phyloP scores from a whole-genome alignment of 2,888 invertebrate genomes.

The Chaetoderma sp. region DNA sequence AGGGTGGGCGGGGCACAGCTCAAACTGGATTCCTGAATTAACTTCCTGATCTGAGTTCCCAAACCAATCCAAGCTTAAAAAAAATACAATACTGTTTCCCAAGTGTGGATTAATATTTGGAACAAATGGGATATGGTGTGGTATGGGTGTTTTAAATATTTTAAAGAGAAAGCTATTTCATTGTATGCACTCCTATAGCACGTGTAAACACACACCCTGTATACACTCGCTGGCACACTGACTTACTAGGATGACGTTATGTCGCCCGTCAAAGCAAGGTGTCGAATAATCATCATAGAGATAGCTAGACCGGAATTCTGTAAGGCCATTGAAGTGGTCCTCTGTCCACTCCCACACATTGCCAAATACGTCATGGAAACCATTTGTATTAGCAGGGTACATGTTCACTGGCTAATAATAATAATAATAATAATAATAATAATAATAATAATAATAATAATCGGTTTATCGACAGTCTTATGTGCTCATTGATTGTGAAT shows the following conservation, averaged over 20 bases:
- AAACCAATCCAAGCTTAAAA: no score
- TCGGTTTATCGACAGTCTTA: not conserved
- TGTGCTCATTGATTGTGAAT: not conserved
- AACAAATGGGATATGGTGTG: no score
- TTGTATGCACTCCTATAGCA: no score
- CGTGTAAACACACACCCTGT: no score
- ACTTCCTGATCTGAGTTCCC: no score
- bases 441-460: not conserved
- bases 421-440: not conserved
- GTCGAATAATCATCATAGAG: conserved; percentile 67
- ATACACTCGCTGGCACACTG: no score
- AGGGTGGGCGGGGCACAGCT: no score
- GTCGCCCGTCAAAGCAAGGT: conserved; percentile 66
- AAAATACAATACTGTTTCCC: no score
- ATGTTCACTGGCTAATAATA: conserved; percentile 63
- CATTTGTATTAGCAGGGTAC: conserved; percentile 51
- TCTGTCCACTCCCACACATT: conserved; percentile 68
- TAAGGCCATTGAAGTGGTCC: conserved; percentile 66
- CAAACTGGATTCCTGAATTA: no score
- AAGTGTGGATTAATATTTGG: no score
- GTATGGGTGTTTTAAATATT: no score
- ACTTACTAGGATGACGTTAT: conserved; percentile 64
- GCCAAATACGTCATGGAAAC: conserved; percentile 64
- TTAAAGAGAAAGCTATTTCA: no score
- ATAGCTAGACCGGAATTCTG: conserved; percentile 54